Percentiles rank a stretch among this genome's conserved stretches.
phyloP scores from a whole-genome alignment of 2,888 invertebrate species.

The Siphlonurus alternatus region DNA sequence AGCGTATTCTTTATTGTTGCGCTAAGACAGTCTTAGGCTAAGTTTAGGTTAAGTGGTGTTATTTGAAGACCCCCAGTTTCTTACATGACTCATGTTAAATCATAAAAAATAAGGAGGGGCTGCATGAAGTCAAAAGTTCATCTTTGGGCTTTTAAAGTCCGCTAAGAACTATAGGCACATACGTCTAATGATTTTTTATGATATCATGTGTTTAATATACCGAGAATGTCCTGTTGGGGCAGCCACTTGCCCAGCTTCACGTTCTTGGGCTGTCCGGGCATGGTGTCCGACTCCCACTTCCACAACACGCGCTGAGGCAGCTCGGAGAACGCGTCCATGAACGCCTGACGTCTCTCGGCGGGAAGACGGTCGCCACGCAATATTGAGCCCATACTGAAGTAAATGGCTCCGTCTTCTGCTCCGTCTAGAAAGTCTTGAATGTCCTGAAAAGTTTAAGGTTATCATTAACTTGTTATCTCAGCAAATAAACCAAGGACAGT shows the following conservation, averaged over 20 bases:
- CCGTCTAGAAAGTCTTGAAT: conserved; percentile 16
- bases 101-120: neutral
- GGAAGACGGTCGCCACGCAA: conserved; percentile 15
- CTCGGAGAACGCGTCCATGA: conserved; percentile 18
- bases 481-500: too few species aligned
- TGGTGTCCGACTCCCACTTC: conserved; percentile 18
- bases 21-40: too few species aligned
- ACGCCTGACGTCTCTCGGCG: conserved; percentile 12
- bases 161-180: too few species aligned
- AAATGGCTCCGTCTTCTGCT: conserved; percentile 17
- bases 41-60: too few species aligned
- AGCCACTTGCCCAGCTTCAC: conserved; percentile 20
- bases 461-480: too few species aligned
- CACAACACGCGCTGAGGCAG: conserved; percentile 20
- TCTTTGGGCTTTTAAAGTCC: neutral
- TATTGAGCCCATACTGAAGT: conserved; percentile 19
- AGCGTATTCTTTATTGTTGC: too few species aligned
- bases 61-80: too few species aligned
- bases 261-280: conserved; percentile 18
- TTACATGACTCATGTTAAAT: too few species aligned
- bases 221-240: conserved; percentile 21
- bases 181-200: neutral
- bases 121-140: neutral
- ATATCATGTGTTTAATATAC: neutral
- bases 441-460: too few species aligned